A percentile compares a stretch with the other conserved stretches of the same genome.
Conservation (phyloP, 2,797 vertebrate genomes). For the Hippopotamyrus pictus region DNA sequence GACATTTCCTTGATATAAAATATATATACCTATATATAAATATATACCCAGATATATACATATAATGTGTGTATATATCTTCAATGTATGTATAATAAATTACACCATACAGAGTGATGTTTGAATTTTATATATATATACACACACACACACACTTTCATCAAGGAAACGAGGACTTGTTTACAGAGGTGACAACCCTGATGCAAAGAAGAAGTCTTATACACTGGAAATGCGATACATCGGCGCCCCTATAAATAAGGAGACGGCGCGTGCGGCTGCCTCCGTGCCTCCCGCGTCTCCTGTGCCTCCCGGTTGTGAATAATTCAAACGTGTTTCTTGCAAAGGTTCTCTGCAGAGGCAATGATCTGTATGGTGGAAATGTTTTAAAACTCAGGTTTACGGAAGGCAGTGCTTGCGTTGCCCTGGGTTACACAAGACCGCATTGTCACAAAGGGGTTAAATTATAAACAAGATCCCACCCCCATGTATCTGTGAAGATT, state of each 20-base stretch:
- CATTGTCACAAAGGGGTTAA: neutral
- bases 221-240: neutral
- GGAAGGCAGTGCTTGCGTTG: neutral
- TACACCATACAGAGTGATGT: neutral
- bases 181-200: neutral
- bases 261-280: neutral
- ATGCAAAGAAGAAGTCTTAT: neutral
- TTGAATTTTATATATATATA: neutral
- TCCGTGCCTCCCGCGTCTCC: neutral
- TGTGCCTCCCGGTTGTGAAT: neutral
- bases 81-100: neutral
- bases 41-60: neutral
- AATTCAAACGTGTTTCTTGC: neutral
- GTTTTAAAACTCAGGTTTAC: neutral
- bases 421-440: neutral
- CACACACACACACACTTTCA: too few relatives aligned
- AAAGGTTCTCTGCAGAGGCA: neutral
- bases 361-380: neutral
- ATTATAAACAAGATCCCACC: neutral
- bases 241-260: neutral
- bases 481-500: neutral
- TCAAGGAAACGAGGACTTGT: neutral
- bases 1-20: conserved; percentile 39
- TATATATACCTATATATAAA: neutral
- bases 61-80: neutral